Conservation (phyloP, 2,888 invertebrate species). For the Athalia rosae region DNA sequence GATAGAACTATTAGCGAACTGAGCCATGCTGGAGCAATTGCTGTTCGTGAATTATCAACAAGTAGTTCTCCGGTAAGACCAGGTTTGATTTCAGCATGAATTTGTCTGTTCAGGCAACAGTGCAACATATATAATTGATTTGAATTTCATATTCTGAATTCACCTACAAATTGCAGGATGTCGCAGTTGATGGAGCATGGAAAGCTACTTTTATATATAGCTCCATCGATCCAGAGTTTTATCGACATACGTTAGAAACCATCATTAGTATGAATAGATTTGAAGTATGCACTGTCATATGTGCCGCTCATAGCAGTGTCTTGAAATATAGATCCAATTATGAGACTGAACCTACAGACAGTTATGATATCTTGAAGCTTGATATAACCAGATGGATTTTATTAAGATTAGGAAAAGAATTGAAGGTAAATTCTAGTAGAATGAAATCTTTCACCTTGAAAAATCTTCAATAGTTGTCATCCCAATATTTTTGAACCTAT, state of each 20-base stretch:
- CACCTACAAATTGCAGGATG: slow-evolving; percentile 64
- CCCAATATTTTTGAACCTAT: background rate
- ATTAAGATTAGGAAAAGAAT: slow-evolving; percentile 49
- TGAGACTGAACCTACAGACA: slow-evolving; percentile 65
- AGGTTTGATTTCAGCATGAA: slow-evolving; percentile 69
- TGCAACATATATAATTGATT: background rate
- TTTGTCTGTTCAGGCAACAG: slow-evolving; percentile 34
- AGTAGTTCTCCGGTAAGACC: slow-evolving; percentile 67
- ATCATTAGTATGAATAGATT: slow-evolving; percentile 79
- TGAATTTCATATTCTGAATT: background rate
- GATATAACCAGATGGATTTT: slow-evolving; percentile 76
- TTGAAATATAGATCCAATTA: slow-evolving; percentile 75
- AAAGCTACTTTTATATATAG: slow-evolving; percentile 78
- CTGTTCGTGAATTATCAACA: slow-evolving; percentile 79
- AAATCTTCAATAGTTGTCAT: slow-evolving; percentile 29
- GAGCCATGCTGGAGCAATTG: slow-evolving; percentile 78
- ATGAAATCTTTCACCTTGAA: background rate
- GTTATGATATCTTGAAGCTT: slow-evolving; percentile 72
- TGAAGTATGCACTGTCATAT: slow-evolving; percentile 78
- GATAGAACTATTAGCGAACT: slow-evolving; percentile 75
- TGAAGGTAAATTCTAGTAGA: slow-evolving; percentile 54
- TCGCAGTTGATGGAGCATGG: slow-evolving; percentile 66
- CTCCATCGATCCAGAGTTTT: slow-evolving; percentile 76
- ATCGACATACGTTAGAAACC: slow-evolving; percentile 77
- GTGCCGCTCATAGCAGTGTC: slow-evolving; percentile 76